Evolutionary conservation across 1,140 invertebrate species (phyloP), one percentile per base, ranked within the genome.

Genomic region (Pteromalus puparum): DNA sequence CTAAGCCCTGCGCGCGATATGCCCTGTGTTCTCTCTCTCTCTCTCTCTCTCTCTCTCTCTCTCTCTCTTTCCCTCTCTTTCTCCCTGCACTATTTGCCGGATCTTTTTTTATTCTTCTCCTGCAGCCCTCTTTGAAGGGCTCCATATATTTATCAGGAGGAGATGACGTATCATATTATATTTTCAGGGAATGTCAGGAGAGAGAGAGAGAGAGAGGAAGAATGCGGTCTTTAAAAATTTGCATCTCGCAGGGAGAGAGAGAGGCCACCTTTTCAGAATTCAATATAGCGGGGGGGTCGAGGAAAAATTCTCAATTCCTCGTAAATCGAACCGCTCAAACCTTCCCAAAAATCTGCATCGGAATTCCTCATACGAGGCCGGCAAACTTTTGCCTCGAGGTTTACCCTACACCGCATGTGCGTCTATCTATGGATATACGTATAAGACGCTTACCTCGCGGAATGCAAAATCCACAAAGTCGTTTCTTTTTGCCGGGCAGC

Each of bases 391-490:
- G 12, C 67, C 67, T 30, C 67, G 24, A 61, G 53, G 21, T 61
- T 61, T 61, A 61, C 18, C 6, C 46, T 13, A 61, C 18, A 61
- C 21, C 53, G 53, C 53, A 61, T 61, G 53, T 61, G 53, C 4
- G 53, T 61, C 1, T n/a, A 61, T 61, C 53, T n/a, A n/a, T 61
- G 53, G 53, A 61, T 61, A 61, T 61, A 61, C 53, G 53, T 74
- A n/a, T n/a, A 82, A 82, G 80, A 82, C 46, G 70, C 48, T 74
- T 74, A 74, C 70, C 72, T n/a, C 72, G 46, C 70, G 46, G 30
- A 82, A 74, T 61, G 72, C 72, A 26, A 61, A 82, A 82, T 82
- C 70, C 80, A 34, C 77, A 42, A 42, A 48, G 38, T 26, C 26
- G 48, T 30, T 79, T 30, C 61, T 30, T 68, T 79, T 79, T 79